phyloP scores from a whole-genome alignment of 1,140 invertebrate species.

The Diachasmimorpha longicaudata region DNA sequence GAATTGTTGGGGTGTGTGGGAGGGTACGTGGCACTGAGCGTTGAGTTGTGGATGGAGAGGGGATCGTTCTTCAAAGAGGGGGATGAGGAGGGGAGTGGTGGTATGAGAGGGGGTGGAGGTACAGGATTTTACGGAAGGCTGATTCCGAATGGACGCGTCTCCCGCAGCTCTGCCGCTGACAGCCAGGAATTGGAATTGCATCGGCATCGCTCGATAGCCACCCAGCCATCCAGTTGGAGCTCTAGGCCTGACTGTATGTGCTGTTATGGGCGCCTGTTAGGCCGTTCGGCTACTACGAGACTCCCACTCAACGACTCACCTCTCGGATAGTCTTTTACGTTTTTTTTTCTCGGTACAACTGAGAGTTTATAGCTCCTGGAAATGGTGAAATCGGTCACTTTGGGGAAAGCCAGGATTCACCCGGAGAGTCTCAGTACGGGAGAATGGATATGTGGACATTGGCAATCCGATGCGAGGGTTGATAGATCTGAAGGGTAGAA shows the following conservation, averaged over 20 bases:
- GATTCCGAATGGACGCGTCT: conserved; percentile 63
- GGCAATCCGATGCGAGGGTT: conserved; percentile 8
- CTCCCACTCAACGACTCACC: conserved; percentile 12
- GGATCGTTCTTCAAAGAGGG: not conserved
- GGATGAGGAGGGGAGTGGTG: not conserved
- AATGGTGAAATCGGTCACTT: not conserved
- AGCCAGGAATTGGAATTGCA: conserved; percentile 65
- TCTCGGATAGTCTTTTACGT: not conserved
- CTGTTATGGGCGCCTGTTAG: conserved; percentile 24
- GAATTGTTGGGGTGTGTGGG: not conserved
- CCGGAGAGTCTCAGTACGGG: not conserved
- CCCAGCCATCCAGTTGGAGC: conserved; percentile 41
- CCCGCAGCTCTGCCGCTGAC: conserved; percentile 63
- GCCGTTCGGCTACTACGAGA: conserved; percentile 22
- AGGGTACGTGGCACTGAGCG: conserved; percentile 8
- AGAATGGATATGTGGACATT: conserved; percentile 14
- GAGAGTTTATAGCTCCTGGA: not conserved
- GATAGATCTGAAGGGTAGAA: conserved; percentile 52
- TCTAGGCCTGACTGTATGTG: conserved; percentile 18
- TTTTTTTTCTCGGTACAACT: not conserved
- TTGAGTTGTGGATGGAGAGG: conserved; percentile 12
- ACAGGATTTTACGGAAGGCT: conserved; percentile 59
- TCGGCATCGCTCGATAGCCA: conserved; percentile 63
- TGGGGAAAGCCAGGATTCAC: not conserved
- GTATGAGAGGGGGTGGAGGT: conserved; percentile 38